Conservation (phyloP, 2,888 invertebrate species). For the Ichneumon xanthorius region DNA sequence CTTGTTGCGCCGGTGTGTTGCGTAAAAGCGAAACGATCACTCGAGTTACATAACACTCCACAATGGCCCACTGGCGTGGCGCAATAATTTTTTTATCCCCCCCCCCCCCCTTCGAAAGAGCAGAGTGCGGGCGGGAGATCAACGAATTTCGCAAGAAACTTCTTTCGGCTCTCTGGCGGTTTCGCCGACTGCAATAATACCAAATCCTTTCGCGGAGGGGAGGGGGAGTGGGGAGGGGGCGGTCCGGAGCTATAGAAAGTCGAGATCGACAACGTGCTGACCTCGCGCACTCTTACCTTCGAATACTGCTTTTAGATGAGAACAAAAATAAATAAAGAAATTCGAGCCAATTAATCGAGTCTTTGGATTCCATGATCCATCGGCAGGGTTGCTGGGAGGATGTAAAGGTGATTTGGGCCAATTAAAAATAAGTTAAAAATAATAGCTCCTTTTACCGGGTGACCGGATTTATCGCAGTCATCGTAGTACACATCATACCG, state of each 20-base stretch:
- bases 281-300: constrained; percentile 58
- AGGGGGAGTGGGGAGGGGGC: constrained; percentile 35
- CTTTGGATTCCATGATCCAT: not conserved
- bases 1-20: constrained; percentile 46
- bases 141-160: constrained; percentile 61
- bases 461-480: constrained; percentile 36
- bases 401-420: not conserved
- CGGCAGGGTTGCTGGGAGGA: not conserved
- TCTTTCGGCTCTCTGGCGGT: constrained; percentile 40
- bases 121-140: constrained; percentile 64
- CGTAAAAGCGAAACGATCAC: constrained; percentile 65
- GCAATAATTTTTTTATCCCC: constrained; percentile 68
- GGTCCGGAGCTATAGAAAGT: constrained; percentile 47
- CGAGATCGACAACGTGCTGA: constrained; percentile 55
- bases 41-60: constrained; percentile 64
- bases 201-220: constrained; percentile 60
- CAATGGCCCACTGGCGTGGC: constrained; percentile 67
- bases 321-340: constrained; percentile 32
- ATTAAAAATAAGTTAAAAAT: not conserved
- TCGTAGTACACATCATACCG: constrained; percentile 42
- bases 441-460: constrained; percentile 6
- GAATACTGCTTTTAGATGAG: constrained; percentile 41
- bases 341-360: not conserved
- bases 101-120: constrained; percentile 55
- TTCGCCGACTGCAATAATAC: constrained; percentile 39